These are phyloP conservation scores for Sus scrofa DNA, from an alignment of 2,113 vertebrate species.

Conservation along the genomic window DNA sequence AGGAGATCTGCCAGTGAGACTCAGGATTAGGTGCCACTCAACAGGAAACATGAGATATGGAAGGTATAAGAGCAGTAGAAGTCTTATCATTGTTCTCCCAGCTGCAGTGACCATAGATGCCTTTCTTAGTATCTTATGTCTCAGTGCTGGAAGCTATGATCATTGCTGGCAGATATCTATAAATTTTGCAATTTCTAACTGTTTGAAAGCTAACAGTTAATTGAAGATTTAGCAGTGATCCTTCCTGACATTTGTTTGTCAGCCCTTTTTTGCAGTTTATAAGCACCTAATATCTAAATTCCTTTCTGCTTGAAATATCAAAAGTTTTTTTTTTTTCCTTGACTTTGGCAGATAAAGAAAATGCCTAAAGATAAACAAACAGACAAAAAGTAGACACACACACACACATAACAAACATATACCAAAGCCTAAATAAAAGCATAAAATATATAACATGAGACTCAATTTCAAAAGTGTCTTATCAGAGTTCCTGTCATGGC, in stretches of 20 bases:
- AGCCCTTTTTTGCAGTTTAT: not conserved
- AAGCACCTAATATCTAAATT: not conserved
- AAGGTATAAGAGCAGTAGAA: not conserved
- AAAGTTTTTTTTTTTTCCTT: not conserved
- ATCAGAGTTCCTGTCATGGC: no score
- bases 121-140: not conserved
- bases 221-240: not conserved
- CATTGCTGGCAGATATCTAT: not conserved
- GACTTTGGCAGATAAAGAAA: not conserved
- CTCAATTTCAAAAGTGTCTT: not conserved
- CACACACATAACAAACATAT: not conserved
- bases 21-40: not conserved
- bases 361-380: not conserved
- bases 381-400: not conserved
- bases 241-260: not conserved
- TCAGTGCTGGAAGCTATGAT: not conserved
- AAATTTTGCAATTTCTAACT: not conserved
- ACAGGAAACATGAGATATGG: not conserved
- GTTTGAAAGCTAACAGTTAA: not conserved
- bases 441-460: not conserved
- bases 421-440: not conserved
- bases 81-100: not conserved
- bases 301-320: not conserved
- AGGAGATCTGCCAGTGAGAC: not conserved
- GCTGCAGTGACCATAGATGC: not conserved